Base-by-base conservation (phyloP, 2,888 invertebrate species). In the Dorcus hopei region DNA sequence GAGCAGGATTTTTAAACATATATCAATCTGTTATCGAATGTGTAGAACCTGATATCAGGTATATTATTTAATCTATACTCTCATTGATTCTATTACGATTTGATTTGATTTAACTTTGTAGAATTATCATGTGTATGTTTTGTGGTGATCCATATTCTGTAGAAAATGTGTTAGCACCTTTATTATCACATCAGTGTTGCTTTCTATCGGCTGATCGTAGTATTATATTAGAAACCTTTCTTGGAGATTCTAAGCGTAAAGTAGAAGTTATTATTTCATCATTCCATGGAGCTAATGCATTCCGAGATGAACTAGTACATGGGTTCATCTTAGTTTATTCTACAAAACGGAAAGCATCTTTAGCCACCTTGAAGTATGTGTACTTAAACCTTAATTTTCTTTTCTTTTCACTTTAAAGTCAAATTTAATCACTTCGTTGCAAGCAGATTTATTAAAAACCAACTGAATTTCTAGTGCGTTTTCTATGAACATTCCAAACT, bases 301-400 rank as follows among this genome's bases (percentile, higher is more conserved):
- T 93, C 77, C 85, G 94, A 67, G 93, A 95, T 77, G 93, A 95
- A 75, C 81, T 96, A 53, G 93, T 95, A 64, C 97, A 97, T 74
- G 97, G 97, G 26, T 95, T 95, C 75, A 93, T 97, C 71, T 85
- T 97, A 64, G 93, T 96, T 60, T 97, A 95, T 78, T 97, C 96
- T 0, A 91, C 95, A 7, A 95, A 95, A 79, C 85, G 97, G 74
- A 93, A 93, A 85, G 96, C 97, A 26, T 97, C 96, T 9, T 83
- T 97, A 66, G 91, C 95, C 4, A 95, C 95, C 43, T 83, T 97
- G 61, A 93, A 90, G 94, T 91, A 80, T 81, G 83, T 80, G 6
- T 33, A 33, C 26, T 33, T 33, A 4, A 33, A 7, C 26, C 26
- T 33, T 5, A 33, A 33, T 33, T 33, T 38, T 11, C 38, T 52